Evolutionary conservation across 2,797 vertebrate genomes (phyloP), one percentile per base, ranked within the genome.

Genomic region (Malurus splendens): DNA sequence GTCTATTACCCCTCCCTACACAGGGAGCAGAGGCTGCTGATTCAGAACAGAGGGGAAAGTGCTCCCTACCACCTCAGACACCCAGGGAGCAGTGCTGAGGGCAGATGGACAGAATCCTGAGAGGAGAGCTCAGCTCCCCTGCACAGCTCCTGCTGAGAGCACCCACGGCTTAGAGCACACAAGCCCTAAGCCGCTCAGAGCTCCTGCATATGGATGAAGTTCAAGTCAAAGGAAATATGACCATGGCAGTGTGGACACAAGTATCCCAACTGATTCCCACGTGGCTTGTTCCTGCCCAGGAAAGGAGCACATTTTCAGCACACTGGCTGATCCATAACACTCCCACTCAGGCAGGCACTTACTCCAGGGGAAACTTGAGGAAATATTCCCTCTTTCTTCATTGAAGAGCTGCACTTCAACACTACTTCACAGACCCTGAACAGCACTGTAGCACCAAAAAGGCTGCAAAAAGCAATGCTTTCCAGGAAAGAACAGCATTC

Each of bases 161-260:
- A 65, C 74, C 75, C 82, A 73, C 1, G 1, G 74, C 77, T 86
- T 56, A 57, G 24, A 60, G 51, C 32, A 81, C 61, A 60, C 51
- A 15, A 87, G 54, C 19, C 57, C 45, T 78, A 83, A 92, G 80
- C 87, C 10, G 61, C 85, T 84, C 78, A 47, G 61, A 80, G 54
- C 86, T 93, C 86, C 86, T 60, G 50, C 57, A 80, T 18, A 54
- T 4, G 36, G 54, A 74, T 87, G 70, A 87, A 90, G 80, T 66
- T 80, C 66, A 77, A 87, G 59, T 8, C 83, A 73, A 82, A 72
- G 66, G 65, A 85, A 87, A 61, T 33, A 67, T 0, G 3, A 74
- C 50, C 33, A 10, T 1, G 3, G n/a, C 36, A 45, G 45, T 1
- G 10, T 18, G 45, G 45, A 85, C 52, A 56, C 15, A 28, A 52